Evolutionary conservation across 1,140 invertebrate genomes (phyloP).

Genomic region (Chironomus striatipennis): DNA sequence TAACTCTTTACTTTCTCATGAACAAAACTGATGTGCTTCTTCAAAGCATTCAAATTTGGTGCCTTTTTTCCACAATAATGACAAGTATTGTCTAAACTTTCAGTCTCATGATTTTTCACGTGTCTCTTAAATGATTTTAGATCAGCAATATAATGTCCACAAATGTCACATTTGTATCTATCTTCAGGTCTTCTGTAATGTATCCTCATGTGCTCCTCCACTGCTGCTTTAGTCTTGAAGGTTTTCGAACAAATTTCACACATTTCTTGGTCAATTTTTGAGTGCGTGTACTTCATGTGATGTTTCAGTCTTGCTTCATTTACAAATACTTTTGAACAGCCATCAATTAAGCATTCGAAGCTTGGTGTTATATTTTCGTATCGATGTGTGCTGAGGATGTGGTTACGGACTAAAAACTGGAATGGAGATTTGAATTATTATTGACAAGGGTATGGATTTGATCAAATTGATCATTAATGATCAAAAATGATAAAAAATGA

Average conservation of each 20-base stretch:
- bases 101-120: conserved; percentile 29
- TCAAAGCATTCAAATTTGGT: conserved; percentile 36
- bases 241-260: conserved; percentile 2
- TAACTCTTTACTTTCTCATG: conserved; percentile 33
- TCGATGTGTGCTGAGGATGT: not conserved
- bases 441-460: no score
- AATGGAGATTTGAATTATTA: no score
- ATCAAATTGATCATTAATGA: no score
- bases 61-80: conserved; percentile 35
- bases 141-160: not conserved
- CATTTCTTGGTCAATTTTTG: conserved; percentile 26
- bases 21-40: conserved; percentile 36
- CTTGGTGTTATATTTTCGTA: conserved; percentile 27
- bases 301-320: conserved; percentile 6
- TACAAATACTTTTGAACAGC: not conserved
- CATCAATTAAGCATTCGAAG: not conserved
- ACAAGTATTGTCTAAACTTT: conserved; percentile 30
- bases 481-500: no score
- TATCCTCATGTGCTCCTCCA: conserved; percentile 33
- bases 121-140: not conserved
- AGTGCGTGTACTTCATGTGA: not conserved
- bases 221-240: conserved; percentile 24
- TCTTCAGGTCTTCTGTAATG: conserved; percentile 30
- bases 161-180: not conserved
- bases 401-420: conserved; percentile 27